Percentiles rank a stretch among this genome's conserved stretches.
phyloP scores from a whole-genome alignment of 2,888 invertebrate species.

The Cecidostiba fungosa region DNA sequence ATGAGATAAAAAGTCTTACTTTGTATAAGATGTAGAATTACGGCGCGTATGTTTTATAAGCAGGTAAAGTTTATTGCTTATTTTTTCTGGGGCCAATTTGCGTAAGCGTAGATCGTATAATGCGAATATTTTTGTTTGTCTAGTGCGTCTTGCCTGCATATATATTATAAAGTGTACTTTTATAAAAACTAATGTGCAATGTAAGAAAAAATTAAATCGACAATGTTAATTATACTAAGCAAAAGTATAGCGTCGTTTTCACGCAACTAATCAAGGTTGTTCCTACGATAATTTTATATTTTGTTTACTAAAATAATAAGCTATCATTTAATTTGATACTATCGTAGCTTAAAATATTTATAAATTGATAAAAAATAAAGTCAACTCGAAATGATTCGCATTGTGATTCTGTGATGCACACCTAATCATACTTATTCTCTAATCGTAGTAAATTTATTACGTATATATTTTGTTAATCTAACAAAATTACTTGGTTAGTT shows the following conservation, averaged over 20 bases:
- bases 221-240: background rate
- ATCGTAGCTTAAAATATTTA: background rate
- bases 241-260: background rate
- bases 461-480: no score
- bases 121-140: conserved; percentile 23
- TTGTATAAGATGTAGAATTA: conserved; percentile 34
- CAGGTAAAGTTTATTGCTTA: background rate
- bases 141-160: background rate
- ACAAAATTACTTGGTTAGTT: no score
- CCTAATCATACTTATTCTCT: background rate
- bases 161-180: conserved; percentile 23
- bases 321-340: background rate
- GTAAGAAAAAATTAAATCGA: background rate
- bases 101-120: background rate
- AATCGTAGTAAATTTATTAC: no score
- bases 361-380: conserved; percentile 21
- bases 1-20: conserved; percentile 27
- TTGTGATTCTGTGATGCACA: background rate
- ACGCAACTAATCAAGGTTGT: background rate
- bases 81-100: conserved; percentile 29
- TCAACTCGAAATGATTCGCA: background rate
- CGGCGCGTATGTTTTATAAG: background rate
- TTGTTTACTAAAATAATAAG: background rate
- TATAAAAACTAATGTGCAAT: background rate
- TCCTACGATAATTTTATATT: conserved; percentile 2